Base-by-base conservation (phyloP, 2,888 invertebrate species). In the Campoletis raptor region DNA sequence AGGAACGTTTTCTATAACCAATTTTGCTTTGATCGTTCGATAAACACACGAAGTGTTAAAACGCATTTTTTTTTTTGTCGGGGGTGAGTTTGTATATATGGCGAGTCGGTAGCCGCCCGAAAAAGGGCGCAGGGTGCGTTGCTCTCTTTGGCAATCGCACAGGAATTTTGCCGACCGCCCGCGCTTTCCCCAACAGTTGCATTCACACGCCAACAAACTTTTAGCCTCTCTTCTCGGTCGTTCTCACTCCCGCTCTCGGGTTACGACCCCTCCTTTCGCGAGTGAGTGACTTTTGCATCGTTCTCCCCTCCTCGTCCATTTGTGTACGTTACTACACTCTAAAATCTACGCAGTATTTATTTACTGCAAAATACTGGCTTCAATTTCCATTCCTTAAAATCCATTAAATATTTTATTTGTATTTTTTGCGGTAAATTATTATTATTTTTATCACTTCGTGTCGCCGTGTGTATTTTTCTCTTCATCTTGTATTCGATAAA, bases 121-220 rank as follows among this genome's bases (percentile, higher is more conserved):
- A 69, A 82, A 78, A 48, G 54, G 45, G 66, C 54, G 82, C 84
- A 80, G 87, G 86, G 89, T 89, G 85, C 89, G 87, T 88, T 89
- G 89, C 88, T 89, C 89, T 88, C 85, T 88, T 88, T 87, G 88
- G 89, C 87, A 87, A 82, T 78, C 69, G 81, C 57, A 70, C 82
- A 81, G 80, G 76, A 72, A 85, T 82, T 79, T 87, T n/a, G 18
- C 77, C 86, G 81, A 87, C 83, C 86, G 80, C 87, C 78, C 83
- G 85, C 80, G 85, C 83, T 84, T 87, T 84, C 81, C 66, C 85
- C 76, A 70, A 82, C 82, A 84, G 82, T 85, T 82, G 79, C 79
- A 84, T 82, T 82, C 79, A 76, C 45, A 69, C 74, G 78, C 78
- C 78, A 69, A 84, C 77, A 48, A 77, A 48, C 80, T 66, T 36